phyloP scores from a whole-genome alignment of 2,113 vertebrate species.

The Kobus ellipsiprymnus region DNA sequence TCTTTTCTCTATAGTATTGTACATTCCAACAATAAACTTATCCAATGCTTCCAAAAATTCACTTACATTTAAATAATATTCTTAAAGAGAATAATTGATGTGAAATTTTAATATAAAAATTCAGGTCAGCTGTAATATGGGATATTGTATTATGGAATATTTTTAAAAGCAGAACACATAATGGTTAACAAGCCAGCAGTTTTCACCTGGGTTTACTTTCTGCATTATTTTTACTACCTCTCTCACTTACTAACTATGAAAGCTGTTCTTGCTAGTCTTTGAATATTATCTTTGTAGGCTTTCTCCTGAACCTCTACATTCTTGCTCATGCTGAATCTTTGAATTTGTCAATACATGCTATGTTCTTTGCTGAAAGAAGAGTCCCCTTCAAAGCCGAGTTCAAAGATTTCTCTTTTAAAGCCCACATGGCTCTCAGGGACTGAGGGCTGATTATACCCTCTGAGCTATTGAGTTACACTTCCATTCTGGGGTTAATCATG shows the following conservation, averaged over 20 bases:
- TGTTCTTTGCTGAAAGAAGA: neutral
- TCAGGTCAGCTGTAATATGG: neutral
- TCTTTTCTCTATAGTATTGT: neutral
- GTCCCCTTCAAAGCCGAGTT: neutral
- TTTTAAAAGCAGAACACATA: neutral
- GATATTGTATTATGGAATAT: neutral
- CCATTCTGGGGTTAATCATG: neutral
- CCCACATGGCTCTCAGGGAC: neutral
- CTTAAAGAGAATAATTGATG: neutral
- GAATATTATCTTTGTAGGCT: neutral
- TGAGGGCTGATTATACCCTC: too few relatives aligned
- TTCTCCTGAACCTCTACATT: neutral
- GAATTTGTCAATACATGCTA: neutral
- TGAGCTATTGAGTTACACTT: neutral
- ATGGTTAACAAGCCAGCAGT: neutral
- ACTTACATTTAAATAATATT: neutral
- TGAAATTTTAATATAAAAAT: neutral
- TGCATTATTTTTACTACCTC: conserved; percentile 1
- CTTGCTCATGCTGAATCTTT: neutral
- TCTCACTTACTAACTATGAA: neutral
- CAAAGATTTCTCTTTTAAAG: neutral
- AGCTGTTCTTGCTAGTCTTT: neutral
- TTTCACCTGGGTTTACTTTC: neutral
- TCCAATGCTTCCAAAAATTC: neutral
- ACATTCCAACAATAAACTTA: neutral